Evolutionary conservation across 2,113 vertebrate species (phyloP).

Genomic region (Datnioides undecimradiatus): DNA sequence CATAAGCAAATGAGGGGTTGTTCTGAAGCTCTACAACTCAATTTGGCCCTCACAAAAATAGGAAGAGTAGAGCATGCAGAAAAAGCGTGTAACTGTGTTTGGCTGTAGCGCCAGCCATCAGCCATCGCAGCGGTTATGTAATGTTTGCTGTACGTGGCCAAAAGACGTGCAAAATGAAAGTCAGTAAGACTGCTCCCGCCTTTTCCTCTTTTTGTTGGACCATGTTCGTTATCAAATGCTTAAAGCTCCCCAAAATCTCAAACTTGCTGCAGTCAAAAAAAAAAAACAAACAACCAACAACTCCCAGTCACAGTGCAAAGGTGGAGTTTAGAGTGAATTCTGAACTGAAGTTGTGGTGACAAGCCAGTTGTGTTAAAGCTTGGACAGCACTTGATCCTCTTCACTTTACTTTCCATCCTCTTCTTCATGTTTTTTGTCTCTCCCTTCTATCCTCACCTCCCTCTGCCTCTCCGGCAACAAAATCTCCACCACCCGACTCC

Average conservation of each 20-base stretch:
- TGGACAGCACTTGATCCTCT: background rate
- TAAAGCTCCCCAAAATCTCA: background rate
- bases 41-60: background rate
- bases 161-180: constrained; percentile 61
- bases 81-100: constrained; percentile 22
- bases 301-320: background rate
- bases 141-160: constrained; percentile 67
- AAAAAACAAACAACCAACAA: background rate
- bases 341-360: background rate
- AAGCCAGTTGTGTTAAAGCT: background rate
- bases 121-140: constrained; percentile 72
- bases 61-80: background rate
- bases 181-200: constrained; percentile 45
- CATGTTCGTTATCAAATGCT: constrained; percentile 16
- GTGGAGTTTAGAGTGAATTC: background rate
- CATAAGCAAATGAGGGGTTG: background rate
- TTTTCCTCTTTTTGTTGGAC: background rate
- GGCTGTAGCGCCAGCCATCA: constrained; percentile 25
- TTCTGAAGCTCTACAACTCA: background rate
- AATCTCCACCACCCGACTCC: constrained; percentile 67
- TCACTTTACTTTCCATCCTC: constrained; percentile 31
- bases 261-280: background rate
- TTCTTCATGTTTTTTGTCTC: constrained; percentile 23
- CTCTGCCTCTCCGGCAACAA: constrained; percentile 62
- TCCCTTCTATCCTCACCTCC: constrained; percentile 60